Evolutionary conservation across 2,113 vertebrate genomes (phyloP), one percentile per base, ranked within the genome.

Genomic region (Campylorhamphus procurvoides): DNA sequence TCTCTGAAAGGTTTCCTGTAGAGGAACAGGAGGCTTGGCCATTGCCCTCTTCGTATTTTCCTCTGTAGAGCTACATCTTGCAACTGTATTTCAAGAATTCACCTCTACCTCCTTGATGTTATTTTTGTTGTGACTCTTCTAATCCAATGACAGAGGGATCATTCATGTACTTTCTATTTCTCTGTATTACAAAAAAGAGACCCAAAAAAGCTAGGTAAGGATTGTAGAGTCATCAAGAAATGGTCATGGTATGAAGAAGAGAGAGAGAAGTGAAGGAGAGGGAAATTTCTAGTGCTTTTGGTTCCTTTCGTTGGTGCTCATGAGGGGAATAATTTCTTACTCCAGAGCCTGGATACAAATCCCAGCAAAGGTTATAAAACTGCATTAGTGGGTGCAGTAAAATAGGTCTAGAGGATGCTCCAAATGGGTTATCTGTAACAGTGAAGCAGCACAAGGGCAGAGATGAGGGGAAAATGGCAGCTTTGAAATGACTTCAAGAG

Each of bases 401-500:
- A 93, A 84, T 33, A 90, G 68, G 76, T 64, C 88, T 81, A 81
- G 22, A 87, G 77, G 83, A 78, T 90, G 58, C 83, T 95, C 73
- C 83, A 94, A 87, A 93, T 94, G 90, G 88, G 28, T 82, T 94
- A 49, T 84, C 88, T 81, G 2, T 72, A 37, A 35, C 52, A 74
- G 64, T 40, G 68, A 93, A 94, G 94, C 56, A 91, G 73, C 64
- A 58, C 37, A 75, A 75, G 76, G 73, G 63, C 75, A 95, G 73
- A 89, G 53, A 92, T 60, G 84, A 93, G 69, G 83, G 86, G 72
- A 13, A 96, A 95, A 89, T 89, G 76, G 76, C 73, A 92, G 80
- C 73, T 90, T 87, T 79, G 56, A 94, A 96, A 96, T 72, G 11
- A 87, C 73, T 89, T 88, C 49, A 81, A 90, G 94, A 87, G 86